Base-by-base conservation (phyloP, 2,888 invertebrate species). In the Luperina nickerlii region DNA sequence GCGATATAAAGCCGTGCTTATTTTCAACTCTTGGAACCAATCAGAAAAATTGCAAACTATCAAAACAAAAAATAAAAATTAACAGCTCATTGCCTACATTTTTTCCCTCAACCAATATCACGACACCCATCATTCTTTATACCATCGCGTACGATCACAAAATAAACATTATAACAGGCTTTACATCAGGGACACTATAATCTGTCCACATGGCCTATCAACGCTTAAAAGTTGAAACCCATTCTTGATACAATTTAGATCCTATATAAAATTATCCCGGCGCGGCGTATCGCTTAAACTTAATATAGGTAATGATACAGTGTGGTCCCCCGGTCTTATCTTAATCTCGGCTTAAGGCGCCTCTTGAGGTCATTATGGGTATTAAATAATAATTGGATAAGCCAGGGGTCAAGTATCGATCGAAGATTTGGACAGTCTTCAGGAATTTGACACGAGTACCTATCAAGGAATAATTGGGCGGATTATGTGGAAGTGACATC, bases 311-410 rank as follows among this genome's bases (percentile, higher is more conserved):
- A 96, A 96, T 96, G 94, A 96, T 96, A 96, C 87, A 93, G 91
- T 90, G 93, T 93, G 93, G 95, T 94, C 95, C 80, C 80, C 83
- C 81, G 86, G 92, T 92, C 93, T 95, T 96, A 96, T 95, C 96
- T 95, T 95, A 96, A 96, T 96, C 96, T 94, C 78, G 90, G 94
- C 94, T 95, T 93, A 95, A 93, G 94, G 94, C 95, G 92, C 95
- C 94, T 93, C 90, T 90, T 91, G 83, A 87, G 92, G 92, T 92
- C 91, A 91, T 94, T 94, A 94, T 93, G 94, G 95, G 93, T 94
- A 95, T 96, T 95, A 95, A 95, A 94, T 94, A 95, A 94, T 96
- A 96, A 96, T 96, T 96, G 96, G 96, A 96, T 96, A 95, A 95
- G 90, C 90, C 93, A 93, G 89, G 91, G 95, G 95, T 95, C 95